Evolutionary conservation across 30 jellyfish, hydroid and myxozoan species (phyloP), one percentile per base, ranked within the genome.

Genomic region (Morbakka virulenta): DNA sequence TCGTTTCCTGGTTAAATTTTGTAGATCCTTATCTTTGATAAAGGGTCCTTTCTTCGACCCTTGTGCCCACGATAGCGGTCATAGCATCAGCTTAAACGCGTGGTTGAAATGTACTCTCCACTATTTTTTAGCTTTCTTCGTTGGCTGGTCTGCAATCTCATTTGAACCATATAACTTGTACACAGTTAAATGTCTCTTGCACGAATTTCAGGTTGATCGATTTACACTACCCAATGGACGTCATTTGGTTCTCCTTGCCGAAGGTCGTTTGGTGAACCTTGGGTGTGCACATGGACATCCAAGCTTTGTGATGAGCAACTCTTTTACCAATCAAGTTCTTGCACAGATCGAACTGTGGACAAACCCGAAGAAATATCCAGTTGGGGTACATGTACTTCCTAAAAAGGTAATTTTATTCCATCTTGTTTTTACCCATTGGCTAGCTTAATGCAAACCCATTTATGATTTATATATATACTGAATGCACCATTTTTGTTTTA

Each of bases 241-340:
- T 17, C 95, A 82, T 66, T 32, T 93, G 72, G 87, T 93, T 33
- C 34, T 93, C 36, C 77, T 93, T 27, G 99, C 99, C 25, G 99
- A 93, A 63, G 99, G 99, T 20, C 89, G 96, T 31, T 79, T 85
- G 31, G 99, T 93, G 66, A 93, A 93, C 53, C 86, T 93, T 72
- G 95, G 99, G 12, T 93, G 97, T 74, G 96, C 99, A 33, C 96
- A 86, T 72, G 99, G 99, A 33, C 99, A 85, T 62, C 99, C 99
- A 0, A 86, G 97, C 52, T 93, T 93, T 47, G 99, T 93, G 20
- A 93, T 93, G 99, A 93, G 99, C 64, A 81, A 81, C 64, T 82
- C 97, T 1, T 93, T 93, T 83, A 81, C 99, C 25, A 93, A 93
- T 53, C 96, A 86, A 77, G 91, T 81, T 49, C 68, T 93, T 64